Evolutionary conservation across 2,888 invertebrate species (phyloP).

Genomic region (Leptarthrus brevirostris): DNA sequence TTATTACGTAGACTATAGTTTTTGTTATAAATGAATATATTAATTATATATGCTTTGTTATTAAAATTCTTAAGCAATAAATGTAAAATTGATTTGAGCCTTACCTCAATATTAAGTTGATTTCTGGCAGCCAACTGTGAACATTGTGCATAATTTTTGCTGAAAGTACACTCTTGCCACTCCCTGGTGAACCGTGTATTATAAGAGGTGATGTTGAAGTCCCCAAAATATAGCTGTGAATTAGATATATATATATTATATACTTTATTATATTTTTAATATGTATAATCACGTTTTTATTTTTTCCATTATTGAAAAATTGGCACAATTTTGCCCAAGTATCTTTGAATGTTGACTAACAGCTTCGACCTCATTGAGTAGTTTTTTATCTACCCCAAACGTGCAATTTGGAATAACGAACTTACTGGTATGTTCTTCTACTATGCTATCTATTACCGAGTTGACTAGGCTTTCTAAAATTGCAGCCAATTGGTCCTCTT

Average conservation of each 20-base stretch:
- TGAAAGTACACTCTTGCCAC: constrained; percentile 84
- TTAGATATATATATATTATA: neutral
- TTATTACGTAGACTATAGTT: no score
- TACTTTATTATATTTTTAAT: neutral
- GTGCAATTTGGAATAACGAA: constrained; percentile 73
- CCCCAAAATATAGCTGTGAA: constrained; percentile 74
- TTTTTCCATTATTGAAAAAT: constrained; percentile 64
- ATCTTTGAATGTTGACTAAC: constrained; percentile 76
- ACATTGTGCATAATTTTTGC: constrained; percentile 78
- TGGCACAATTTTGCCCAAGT: constrained; percentile 74
- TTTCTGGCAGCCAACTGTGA: constrained; percentile 74
- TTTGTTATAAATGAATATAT: no score
- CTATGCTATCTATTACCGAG: constrained; percentile 75
- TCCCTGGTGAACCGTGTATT: constrained; percentile 82
- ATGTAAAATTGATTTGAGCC: no score
- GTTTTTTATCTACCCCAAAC: constrained; percentile 78
- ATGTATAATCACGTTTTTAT: constrained; percentile 59
- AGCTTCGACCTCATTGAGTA: constrained; percentile 76
- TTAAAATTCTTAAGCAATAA: no score
- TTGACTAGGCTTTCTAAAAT: constrained; percentile 77
- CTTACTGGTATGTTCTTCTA: constrained; percentile 75
- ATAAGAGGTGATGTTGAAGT: constrained; percentile 75
- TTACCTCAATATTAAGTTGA: constrained; percentile 68
- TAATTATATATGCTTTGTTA: no score
- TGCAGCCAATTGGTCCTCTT: constrained; percentile 65